phyloP scores from a whole-genome alignment of 2,888 invertebrate genomes.

The Rotaria macrura region DNA sequence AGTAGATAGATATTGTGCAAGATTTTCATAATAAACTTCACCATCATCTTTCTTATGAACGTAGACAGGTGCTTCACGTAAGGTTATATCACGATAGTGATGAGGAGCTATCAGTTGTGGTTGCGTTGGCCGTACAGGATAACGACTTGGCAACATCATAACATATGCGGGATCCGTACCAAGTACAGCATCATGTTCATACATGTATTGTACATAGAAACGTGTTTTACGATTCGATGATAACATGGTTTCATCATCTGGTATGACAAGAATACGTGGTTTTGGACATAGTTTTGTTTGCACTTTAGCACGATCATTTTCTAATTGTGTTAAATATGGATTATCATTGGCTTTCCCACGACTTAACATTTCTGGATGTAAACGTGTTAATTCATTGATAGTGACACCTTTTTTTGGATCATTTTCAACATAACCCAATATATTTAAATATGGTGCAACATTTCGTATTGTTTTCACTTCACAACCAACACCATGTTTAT shows the following conservation, averaged over 20 bases:
- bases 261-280: conserved; percentile 29
- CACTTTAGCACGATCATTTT: conserved; percentile 15
- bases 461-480: not conserved
- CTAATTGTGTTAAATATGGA: not conserved
- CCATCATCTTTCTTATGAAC: conserved; percentile 31
- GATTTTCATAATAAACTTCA: conserved; percentile 30
- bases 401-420: not conserved
- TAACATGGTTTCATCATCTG: conserved; percentile 31
- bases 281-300: conserved; percentile 9
- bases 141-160: conserved; percentile 29
- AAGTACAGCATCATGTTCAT: conserved; percentile 29
- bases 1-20: conserved; percentile 29
- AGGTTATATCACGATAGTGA: conserved; percentile 20
- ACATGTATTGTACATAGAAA: conserved; percentile 33
- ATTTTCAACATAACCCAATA: conserved; percentile 17
- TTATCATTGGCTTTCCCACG: not conserved
- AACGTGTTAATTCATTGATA: not conserved
- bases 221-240: conserved; percentile 26
- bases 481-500: not conserved
- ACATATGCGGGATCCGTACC: conserved; percentile 30
- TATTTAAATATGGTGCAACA: not conserved
- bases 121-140: conserved; percentile 25
- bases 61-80: conserved; percentile 30
- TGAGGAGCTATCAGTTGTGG: conserved; percentile 28
- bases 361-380: conserved; percentile 1